Base-by-base conservation (phyloP, 1,140 invertebrate genomes). In the Dreissena polymorpha region DNA sequence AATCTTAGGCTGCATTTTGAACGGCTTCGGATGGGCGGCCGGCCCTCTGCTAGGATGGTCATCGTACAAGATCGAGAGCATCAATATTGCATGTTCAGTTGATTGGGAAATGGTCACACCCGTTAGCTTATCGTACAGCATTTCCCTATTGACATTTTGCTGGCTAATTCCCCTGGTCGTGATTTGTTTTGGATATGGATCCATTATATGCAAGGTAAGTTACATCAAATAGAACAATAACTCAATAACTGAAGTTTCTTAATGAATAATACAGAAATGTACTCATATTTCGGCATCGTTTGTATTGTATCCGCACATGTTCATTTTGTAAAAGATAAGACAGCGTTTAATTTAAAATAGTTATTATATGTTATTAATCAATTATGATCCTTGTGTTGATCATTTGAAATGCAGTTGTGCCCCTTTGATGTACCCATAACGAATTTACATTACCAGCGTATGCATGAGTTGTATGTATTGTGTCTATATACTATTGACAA, bases 1-100 rank as follows among this genome's bases (percentile, higher is more conserved):
- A 0, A 77, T 77, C 16, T 7, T 64, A 2, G 7, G 29, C 14
- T 77, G n/a, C 10, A 67, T 77, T 14, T 18, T 50, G 18, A 53
- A 77, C 23, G 74, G 63, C 0, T 21, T 50, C 13, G 21, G 21
- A 14, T 77, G 74, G 74, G 74, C 74, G 16, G 68, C 65, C 21
- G 74, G 63, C 5, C 74, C 74, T 7, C 65, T 77, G 64, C 74
- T 77, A n/a, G 74, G 74, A 16, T 77, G 74, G 74, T 77, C 74
- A 6, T 25, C 23, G 10, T 77, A 77, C 25, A 68, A 77, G 27
- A 65, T 67, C 39, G 74, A 77, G 49, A 65, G 53, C 23, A 49
- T 68, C 53, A 50, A 65, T 21, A 77, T 77, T 53, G 74, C 74
- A 14, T 77, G 74, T 55, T 77, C 50, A 25, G 74, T 77, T 18